Evolutionary conservation across 2,888 invertebrate genomes (phyloP), one percentile per base, ranked within the genome.

Genomic region (Caenorhabditis wallacei): DNA sequence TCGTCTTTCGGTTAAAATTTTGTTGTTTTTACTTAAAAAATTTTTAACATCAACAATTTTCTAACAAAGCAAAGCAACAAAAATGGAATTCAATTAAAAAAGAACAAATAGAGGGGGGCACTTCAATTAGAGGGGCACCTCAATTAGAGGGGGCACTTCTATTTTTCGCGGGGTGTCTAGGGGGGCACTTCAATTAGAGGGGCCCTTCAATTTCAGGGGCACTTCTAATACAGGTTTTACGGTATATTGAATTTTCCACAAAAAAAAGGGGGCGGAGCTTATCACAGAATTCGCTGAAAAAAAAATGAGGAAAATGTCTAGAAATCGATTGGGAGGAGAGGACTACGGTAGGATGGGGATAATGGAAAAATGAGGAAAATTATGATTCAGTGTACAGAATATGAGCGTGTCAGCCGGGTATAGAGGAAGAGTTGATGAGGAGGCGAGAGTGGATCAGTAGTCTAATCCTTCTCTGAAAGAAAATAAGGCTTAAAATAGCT

Each of bases 401-500:
- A 20, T 22, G 26, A 13, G 43, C 3, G 16, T 26, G 20, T 61
- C 61, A 46, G 61, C 43, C 59, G 61, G 61, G 30, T 53, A 20
- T 30, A 53, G 53, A 37, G 8, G 53, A 46, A n/a, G 24, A 16
- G 57, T 8, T 40, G n/a, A 18, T 18, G 70, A 35, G 26, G 20
- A 2, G 24, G 40, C 16, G 40, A 2, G 4, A 11, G 40, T 40
- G 40, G 40, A 2, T 69, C 35, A 71, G 51, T 63, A 63, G 63
- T 72, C 72, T 43, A 72, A 37, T 18, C 72, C 72, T 20, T 72
- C 72, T 43, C 72, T 72, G 54, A 53, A 72, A 72, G 13, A 3
- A 20, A 5, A 5, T 30, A 5, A 26, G 20, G 24, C 7, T 18
- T 2, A 7, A 66, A 16, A 54, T 54, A 16, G 26, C 24, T 1